These are phyloP conservation scores for Acholoe squamosa DNA, from an alignment of 2,888 invertebrate species.

Conservation along the genomic window DNA sequence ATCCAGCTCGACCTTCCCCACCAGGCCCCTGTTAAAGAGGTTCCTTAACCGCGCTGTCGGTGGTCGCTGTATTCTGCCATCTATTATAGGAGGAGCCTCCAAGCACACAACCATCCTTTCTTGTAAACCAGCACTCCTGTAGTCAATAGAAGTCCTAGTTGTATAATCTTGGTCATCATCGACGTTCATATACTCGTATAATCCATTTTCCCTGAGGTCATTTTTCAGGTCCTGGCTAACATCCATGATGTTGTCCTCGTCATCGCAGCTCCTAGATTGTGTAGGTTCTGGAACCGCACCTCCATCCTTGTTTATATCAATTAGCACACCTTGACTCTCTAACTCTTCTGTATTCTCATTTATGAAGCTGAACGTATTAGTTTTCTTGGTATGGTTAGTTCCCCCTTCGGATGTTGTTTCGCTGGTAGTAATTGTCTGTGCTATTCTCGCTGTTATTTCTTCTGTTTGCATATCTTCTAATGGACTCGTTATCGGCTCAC, in stretches of 20 bases:
- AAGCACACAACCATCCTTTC: not conserved
- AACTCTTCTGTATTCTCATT: not conserved
- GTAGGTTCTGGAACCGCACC: not conserved
- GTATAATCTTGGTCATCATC: not conserved
- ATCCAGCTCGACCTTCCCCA: not conserved
- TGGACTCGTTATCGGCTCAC: not conserved
- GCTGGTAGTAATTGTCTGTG: too few species aligned
- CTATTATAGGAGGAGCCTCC: not conserved
- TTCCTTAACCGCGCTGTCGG: not conserved
- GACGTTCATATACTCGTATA: not conserved
- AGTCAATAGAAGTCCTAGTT: too few species aligned
- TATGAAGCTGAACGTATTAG: not conserved
- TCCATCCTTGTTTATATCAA: not conserved
- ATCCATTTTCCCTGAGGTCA: not conserved
- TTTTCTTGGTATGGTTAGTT: not conserved
- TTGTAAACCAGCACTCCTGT: not conserved
- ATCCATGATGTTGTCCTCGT: not conserved
- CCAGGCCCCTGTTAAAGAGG: not conserved
- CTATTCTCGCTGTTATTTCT: not conserved
- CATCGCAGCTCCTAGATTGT: not conserved
- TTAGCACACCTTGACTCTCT: not conserved
- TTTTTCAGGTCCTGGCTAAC: not conserved
- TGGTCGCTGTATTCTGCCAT: not conserved
- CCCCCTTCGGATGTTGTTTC: too few species aligned
- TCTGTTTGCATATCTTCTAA: not conserved